These are phyloP conservation scores for Brachyrhaphis roseni DNA, from an alignment of 2,797 vertebrate species.

Conservation along the genomic window DNA sequence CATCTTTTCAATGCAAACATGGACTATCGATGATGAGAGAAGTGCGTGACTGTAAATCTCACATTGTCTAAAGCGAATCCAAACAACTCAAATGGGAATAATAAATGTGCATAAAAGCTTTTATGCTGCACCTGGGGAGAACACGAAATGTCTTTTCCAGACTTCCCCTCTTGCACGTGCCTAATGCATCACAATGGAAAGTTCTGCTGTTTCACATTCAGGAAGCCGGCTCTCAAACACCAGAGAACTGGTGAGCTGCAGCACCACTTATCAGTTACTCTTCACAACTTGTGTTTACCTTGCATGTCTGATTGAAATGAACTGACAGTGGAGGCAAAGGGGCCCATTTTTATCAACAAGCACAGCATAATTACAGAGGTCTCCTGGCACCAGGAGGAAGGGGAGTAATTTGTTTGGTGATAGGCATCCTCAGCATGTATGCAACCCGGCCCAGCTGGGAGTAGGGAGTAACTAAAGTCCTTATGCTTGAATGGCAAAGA, in stretches of 20 bases:
- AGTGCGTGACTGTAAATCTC: background rate
- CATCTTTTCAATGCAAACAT: background rate
- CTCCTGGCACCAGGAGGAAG: background rate
- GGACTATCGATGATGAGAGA: background rate
- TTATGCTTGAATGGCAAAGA: conserved; percentile 19
- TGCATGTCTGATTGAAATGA: conserved; percentile 55
- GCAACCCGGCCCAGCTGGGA: conserved; percentile 13
- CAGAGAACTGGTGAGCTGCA: conserved; percentile 36
- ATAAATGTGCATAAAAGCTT: conserved; percentile 19
- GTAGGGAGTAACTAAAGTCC: conserved; percentile 40
- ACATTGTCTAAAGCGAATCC: conserved; percentile 40
- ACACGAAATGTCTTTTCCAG: conserved; percentile 30
- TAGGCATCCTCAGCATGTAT: conserved; percentile 63
- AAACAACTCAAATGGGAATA: conserved; percentile 35
- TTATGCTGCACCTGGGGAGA: conserved; percentile 30
- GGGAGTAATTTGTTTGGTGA: conserved; percentile 43
- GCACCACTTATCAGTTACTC: conserved; percentile 56
- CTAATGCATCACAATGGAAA: conserved; percentile 50
- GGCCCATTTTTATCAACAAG: conserved; percentile 50
- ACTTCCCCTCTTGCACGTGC: conserved; percentile 16
- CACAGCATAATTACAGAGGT: conserved; percentile 47
- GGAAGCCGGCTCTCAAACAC: conserved; percentile 59
- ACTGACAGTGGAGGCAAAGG: conserved; percentile 36
- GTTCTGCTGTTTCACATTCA: conserved; percentile 44
- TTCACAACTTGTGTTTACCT: conserved; percentile 56